Evolutionary conservation across 2,113 vertebrate species (phyloP).

Genomic region (Lichenostomus cassidix): DNA sequence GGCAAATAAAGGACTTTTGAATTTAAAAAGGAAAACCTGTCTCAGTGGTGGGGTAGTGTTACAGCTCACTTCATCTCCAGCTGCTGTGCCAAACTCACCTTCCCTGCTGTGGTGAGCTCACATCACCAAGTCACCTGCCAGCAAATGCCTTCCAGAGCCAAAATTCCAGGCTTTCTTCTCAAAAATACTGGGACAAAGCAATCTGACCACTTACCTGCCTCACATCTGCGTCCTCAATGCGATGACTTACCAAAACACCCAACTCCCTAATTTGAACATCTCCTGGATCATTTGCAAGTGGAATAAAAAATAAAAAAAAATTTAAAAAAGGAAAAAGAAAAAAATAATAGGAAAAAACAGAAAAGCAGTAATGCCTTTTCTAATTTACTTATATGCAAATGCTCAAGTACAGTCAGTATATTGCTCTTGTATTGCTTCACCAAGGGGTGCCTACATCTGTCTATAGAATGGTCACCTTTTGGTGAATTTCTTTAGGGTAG

Average conservation of each 20-base stretch:
- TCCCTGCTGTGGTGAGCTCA: neutral
- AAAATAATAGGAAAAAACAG: neutral
- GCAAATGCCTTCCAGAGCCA: neutral
- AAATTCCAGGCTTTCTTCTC: neutral
- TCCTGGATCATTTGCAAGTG: neutral
- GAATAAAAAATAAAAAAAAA: neutral
- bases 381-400: neutral
- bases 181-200: neutral
- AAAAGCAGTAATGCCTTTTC: neutral
- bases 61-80: neutral
- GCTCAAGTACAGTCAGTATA: neutral
- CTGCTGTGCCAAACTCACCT: neutral
- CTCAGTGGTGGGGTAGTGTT: neutral
- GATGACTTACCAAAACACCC: neutral
- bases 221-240: neutral
- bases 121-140: neutral
- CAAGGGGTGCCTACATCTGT: neutral
- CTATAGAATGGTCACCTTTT: neutral
- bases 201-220: neutral
- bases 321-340: too few species aligned
- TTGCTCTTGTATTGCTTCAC: neutral
- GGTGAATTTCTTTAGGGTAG: neutral
- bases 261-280: neutral
- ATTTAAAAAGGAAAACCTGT: neutral
- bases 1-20: conserved; percentile 56